phyloP scores from a whole-genome alignment of 2,888 invertebrate species.

The Caenorhabditis macrosperma region DNA sequence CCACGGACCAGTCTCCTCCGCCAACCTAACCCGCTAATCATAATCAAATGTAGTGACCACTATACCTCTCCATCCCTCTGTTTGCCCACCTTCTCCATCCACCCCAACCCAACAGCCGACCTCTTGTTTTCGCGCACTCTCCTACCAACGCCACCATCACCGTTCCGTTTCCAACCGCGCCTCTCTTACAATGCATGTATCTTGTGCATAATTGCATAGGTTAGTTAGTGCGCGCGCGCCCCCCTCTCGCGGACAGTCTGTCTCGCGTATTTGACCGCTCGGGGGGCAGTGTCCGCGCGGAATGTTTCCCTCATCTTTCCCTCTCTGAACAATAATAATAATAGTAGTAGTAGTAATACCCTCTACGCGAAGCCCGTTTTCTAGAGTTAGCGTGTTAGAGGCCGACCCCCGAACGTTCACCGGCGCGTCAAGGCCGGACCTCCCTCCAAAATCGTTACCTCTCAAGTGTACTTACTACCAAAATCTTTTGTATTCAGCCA shows the following conservation, averaged over 20 bases:
- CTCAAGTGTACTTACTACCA: not conserved
- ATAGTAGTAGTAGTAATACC: not conserved
- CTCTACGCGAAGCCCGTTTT: slow-evolving; percentile 14
- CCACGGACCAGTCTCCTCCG: not conserved
- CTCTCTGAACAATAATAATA: slow-evolving; percentile 36
- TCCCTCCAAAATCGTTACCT: not conserved
- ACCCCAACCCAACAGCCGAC: not conserved
- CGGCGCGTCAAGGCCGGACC: slow-evolving; percentile 35
- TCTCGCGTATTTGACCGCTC: slow-evolving; percentile 45
- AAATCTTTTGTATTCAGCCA: not conserved
- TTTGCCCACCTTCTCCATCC: slow-evolving; percentile 39
- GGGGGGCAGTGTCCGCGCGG: slow-evolving; percentile 32
- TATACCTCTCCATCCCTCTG: slow-evolving; percentile 2
- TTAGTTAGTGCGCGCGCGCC: slow-evolving; percentile 43
- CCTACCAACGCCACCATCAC: not conserved
- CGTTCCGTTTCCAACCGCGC: slow-evolving; percentile 13
- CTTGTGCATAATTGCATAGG: slow-evolving; percentile 61
- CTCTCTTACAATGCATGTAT: slow-evolving; percentile 51
- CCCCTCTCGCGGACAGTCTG: slow-evolving; percentile 9
- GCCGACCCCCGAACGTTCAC: slow-evolving; percentile 14
- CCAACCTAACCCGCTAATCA: not conserved
- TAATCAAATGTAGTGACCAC: slow-evolving; percentile 22
- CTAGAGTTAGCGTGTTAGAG: slow-evolving; percentile 20
- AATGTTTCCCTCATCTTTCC: slow-evolving; percentile 35
- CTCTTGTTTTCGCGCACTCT: slow-evolving; percentile 57